Base-by-base conservation (phyloP, 1,140 invertebrate genomes). In the Harpegnathos saltator region DNA sequence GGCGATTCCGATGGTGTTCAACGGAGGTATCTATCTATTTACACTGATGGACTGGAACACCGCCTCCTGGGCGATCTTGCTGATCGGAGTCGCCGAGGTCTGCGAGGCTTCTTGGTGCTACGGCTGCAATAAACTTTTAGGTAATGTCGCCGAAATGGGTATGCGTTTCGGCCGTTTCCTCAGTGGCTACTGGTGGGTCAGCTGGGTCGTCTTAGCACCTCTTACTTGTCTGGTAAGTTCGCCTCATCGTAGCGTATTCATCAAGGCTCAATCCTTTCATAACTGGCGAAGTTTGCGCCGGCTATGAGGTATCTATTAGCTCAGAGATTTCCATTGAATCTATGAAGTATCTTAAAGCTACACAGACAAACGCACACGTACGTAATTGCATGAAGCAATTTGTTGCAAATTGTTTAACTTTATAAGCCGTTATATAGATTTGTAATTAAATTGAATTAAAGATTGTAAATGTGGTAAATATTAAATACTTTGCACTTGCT, bases 21-120 rank as follows among this genome's bases (percentile, higher is more conserved):
- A 95, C 81, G 96, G 96, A 58, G 97, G 97, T 7, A 95, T 97
- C 81, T 97, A 97, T 91, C 91, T 97, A 83, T 96, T 97, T 86
- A 97, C 97, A 48, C 90, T 98, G 68, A 95, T 98, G 93, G 97
- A 98, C 91, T 97, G 96, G 94, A 97, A 98, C 91, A 97, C 97
- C 1, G 97, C 97, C 33, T 97, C 97, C n/a, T 98, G 97, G 96
- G 97, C 97, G 11, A 96, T 97, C 72, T 95, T 98, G 83, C 94
- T 97, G 52, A 97, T 98, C 90, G 97, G 97, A 50, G 91, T 97
- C 44, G 95, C 95, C 24, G 97, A 98, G 95, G 95, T 96, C 26
- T 93, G 95, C 9, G 94, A 96, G 11, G 95, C 97, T 0, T 95
- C 95, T 12, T 97, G 97, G 96, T 95, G 96, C 19, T 98, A 98